Evolutionary conservation across 1,140 invertebrate genomes (phyloP).

Genomic region (Venturia canescens): DNA sequence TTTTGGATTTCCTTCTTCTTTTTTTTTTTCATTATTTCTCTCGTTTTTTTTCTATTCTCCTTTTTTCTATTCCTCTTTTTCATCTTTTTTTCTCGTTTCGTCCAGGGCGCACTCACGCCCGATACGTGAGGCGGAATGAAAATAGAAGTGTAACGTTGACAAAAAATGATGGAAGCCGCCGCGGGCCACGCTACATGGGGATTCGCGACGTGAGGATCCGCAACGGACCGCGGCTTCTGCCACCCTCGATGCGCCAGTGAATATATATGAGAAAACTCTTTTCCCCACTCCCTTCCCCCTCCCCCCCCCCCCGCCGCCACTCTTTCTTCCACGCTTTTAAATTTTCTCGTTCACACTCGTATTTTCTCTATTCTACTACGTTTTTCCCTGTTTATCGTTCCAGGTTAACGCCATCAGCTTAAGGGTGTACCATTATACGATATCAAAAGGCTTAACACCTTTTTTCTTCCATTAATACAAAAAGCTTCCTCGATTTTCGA

Average conservation of each 20-base stretch:
- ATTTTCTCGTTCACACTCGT: slow-evolving; percentile 7
- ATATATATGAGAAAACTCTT: slow-evolving; percentile 7
- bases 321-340: not conserved
- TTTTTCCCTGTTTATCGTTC: slow-evolving; percentile 41
- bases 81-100: slow-evolving; percentile 57
- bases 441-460: not conserved
- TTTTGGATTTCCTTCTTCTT: slow-evolving; percentile 54
- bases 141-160: slow-evolving; percentile 59
- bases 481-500: no score
- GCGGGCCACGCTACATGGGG: slow-evolving; percentile 47
- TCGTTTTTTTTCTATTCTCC: slow-evolving; percentile 57
- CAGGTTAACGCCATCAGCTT: slow-evolving; percentile 32
- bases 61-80: slow-evolving; percentile 52
- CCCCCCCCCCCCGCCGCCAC: no score
- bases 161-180: slow-evolving; percentile 58
- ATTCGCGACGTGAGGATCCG: slow-evolving; percentile 49
- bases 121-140: slow-evolving; percentile 59
- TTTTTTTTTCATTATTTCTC: slow-evolving; percentile 53
- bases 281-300: not conserved
- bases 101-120: slow-evolving; percentile 60
- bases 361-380: not conserved
- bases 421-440: not conserved
- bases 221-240: slow-evolving; percentile 37
- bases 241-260: slow-evolving; percentile 13
- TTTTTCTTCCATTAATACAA: no score